Percentiles rank a stretch among this genome's conserved stretches.
Evolutionary conservation across 2,113 vertebrate species (phyloP).

Genomic region (Saccopteryx leptura): DNA sequence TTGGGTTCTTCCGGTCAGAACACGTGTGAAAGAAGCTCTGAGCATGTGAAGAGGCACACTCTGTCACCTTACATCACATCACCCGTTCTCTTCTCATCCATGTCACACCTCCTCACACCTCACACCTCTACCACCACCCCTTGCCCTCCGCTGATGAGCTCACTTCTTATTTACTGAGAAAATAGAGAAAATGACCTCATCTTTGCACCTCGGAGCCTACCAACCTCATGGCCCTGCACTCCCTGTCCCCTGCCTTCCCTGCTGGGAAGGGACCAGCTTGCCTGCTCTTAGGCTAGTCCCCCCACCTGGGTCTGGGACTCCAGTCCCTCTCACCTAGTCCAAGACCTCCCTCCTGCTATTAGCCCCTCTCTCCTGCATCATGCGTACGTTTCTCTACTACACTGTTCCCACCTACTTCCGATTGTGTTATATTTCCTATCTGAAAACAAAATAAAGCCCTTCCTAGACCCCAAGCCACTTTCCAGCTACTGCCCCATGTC

Average conservation of each 20-base stretch:
- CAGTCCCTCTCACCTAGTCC: background rate
- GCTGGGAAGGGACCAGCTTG: rapidly evolving
- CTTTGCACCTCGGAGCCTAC: background rate
- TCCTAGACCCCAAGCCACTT: background rate
- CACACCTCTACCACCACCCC: background rate
- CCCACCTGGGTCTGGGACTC: rapidly evolving
- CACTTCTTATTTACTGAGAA: background rate
- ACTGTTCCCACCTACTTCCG: background rate
- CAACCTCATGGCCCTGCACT: background rate
- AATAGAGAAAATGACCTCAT: background rate
- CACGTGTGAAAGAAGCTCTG: background rate
- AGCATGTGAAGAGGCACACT: background rate
- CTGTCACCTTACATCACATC: no score
- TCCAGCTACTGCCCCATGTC: background rate
- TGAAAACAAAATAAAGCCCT: background rate
- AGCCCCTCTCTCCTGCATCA: background rate
- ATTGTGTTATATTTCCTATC: background rate
- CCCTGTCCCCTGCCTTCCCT: background rate
- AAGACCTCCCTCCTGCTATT: background rate
- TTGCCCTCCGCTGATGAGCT: background rate
- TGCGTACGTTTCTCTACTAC: background rate
- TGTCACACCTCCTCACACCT: slow-evolving; percentile 1
- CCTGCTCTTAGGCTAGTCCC: background rate
- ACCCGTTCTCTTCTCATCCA: background rate
- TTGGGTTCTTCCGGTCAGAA: background rate